Evolutionary conservation across 2,113 vertebrate species (phyloP).

Genomic region (Megaceryle maxima): DNA sequence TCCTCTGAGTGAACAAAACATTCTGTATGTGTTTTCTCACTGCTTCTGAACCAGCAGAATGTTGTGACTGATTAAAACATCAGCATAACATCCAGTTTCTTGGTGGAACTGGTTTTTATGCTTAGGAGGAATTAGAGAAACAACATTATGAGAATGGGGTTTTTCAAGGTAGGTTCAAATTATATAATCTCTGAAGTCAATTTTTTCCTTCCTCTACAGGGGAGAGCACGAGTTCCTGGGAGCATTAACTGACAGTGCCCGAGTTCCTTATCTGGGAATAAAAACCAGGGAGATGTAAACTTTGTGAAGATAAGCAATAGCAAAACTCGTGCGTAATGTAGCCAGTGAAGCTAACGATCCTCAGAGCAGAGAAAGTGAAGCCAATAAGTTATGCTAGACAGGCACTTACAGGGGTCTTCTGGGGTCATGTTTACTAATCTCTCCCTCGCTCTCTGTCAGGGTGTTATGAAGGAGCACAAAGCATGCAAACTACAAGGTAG

Average conservation of each 20-base stretch:
- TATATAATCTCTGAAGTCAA: constrained; percentile 7
- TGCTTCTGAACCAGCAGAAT: constrained; percentile 43
- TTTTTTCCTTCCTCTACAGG: background rate
- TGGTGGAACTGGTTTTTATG: background rate
- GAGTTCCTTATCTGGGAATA: background rate
- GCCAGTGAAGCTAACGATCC: constrained; percentile 27
- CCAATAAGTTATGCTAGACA: constrained; percentile 67
- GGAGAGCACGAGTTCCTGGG: background rate
- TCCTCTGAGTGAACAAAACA: constrained; percentile 55
- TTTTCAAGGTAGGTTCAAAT: background rate
- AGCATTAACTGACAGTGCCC: background rate
- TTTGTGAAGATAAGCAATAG: constrained; percentile 39
- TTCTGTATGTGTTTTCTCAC: constrained; percentile 46
- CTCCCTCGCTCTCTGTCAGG: constrained; percentile 46
- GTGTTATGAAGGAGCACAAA: constrained; percentile 35
- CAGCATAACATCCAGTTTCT: background rate
- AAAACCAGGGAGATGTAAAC: background rate
- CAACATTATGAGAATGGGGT: background rate
- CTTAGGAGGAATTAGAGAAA: background rate
- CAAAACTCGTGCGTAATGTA: background rate
- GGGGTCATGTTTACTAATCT: constrained; percentile 72
- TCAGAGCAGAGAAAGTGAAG: constrained; percentile 53
- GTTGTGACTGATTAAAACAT: constrained; percentile 5
- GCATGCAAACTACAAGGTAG: constrained; percentile 7
- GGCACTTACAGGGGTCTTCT: constrained; percentile 65